Conservation (phyloP, 1,140 invertebrate genomes). For the Leguminivora glycinivorella region DNA sequence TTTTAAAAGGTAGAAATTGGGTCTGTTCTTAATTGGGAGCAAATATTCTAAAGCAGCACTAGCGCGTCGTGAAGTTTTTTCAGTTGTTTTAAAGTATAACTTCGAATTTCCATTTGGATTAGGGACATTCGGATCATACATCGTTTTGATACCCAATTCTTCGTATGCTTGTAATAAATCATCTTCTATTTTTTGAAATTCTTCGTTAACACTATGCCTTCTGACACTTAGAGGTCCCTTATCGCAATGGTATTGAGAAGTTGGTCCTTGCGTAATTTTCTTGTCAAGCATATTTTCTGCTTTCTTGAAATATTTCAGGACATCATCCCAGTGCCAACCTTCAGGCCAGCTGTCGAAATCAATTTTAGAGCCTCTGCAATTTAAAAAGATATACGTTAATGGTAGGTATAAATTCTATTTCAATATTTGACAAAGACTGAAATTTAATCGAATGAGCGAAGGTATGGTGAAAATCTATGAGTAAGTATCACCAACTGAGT, state of each 20-base stretch:
- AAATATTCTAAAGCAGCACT: background rate
- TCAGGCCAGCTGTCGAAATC: background rate
- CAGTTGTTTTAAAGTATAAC: background rate
- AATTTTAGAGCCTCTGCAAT: background rate
- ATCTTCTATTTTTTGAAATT: background rate
- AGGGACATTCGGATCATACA: background rate
- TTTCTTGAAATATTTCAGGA: background rate
- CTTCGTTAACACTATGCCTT: background rate
- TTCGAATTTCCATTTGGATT: background rate
- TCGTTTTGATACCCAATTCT: background rate
- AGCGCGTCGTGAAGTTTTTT: background rate
- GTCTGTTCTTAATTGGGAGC: background rate
- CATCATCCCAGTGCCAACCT: background rate
- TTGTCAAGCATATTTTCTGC: no score
- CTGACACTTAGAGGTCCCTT: background rate
- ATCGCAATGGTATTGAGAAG: background rate
- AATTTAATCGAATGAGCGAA: no score
- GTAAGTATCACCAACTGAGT: no score
- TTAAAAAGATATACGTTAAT: no score
- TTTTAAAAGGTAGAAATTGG: background rate
- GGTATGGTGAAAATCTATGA: no score
- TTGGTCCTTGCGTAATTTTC: background rate
- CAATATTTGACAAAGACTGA: no score
- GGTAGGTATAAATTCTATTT: no score
- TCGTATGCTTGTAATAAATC: no score